Evolutionary conservation across 2,888 invertebrate species (phyloP), one percentile per base, ranked within the genome.

Genomic region (Meandrusa payeni): DNA sequence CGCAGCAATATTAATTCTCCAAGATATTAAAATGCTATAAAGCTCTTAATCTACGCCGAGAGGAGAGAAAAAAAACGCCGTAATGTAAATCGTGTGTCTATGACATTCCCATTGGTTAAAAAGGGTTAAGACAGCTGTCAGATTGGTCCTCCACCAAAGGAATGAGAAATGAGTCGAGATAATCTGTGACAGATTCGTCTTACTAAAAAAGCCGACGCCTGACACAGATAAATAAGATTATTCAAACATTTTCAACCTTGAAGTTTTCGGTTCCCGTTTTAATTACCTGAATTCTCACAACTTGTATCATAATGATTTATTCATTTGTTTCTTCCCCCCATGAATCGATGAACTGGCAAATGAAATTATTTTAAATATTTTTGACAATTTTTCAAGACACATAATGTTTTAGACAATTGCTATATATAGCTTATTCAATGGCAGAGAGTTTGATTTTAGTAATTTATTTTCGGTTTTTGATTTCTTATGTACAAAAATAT

Each of bases 71-170:
- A 70, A 71, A 69, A 67, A 63, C 57, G 47, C 50, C 57, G 61
- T 57, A 71, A 78, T 76, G 75, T 76, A 74, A 77, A 76, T 71
- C 74, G 70, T 76, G 76, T 63, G 72, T 71, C 80, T 80, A 78
- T 78, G 80, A 77, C 76, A 77, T 76, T 76, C 76, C 76, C 76
- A 83, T 81, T 83, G 85, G 85, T 76, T 85, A 81, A 86, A 83
- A 87, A 87, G 86, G 86, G 87, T 86, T 85, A 77, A 80, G 79
- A 76, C 81, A 80, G 77, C 85, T 86, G 86, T 83, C 82, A 86
- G 76, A 81, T 76, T 77, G 78, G 69, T 69, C 74, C 69, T 68
- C 67, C 66, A 72, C 69, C 76, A 81, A 81, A 80, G 77, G 76
- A 81, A 82, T 87, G 83, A 87, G 53, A 76, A 77, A 87, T 85